A percentile compares a stretch with the other conserved stretches of the same genome.
Conservation (phyloP, 2,113 vertebrate genomes). For the Puma concolor region DNA sequence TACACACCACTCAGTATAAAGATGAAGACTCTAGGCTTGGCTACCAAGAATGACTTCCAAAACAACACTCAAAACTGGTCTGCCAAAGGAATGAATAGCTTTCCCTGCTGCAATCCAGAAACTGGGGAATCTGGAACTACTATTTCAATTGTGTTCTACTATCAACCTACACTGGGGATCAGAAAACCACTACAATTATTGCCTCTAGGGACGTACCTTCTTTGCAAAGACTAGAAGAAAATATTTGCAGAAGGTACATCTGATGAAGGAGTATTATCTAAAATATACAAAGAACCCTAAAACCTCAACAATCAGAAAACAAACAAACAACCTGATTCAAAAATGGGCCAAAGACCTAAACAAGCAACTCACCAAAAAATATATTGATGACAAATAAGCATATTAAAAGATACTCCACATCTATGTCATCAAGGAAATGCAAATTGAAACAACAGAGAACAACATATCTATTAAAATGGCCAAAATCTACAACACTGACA, state of each 20-base stretch:
- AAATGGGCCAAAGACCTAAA: background rate
- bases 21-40: background rate
- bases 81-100: background rate
- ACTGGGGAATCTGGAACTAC: background rate
- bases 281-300: background rate
- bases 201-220: background rate
- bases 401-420: background rate
- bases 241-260: background rate
- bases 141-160: background rate
- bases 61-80: constrained; percentile 43
- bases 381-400: background rate
- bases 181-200: background rate
- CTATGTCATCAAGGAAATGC: background rate
- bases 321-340: background rate
- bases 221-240: background rate
- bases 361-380: background rate
- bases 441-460: background rate
- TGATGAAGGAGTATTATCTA: background rate
- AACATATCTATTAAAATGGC: background rate
- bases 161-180: constrained; percentile 5
- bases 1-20: constrained; percentile 10
- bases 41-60: constrained; percentile 21
- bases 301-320: background rate
- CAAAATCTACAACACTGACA: background rate
- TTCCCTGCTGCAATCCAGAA: constrained; percentile 20